phyloP scores from a whole-genome alignment of 2,888 invertebrate genomes.

The Blastobasis adustella region DNA sequence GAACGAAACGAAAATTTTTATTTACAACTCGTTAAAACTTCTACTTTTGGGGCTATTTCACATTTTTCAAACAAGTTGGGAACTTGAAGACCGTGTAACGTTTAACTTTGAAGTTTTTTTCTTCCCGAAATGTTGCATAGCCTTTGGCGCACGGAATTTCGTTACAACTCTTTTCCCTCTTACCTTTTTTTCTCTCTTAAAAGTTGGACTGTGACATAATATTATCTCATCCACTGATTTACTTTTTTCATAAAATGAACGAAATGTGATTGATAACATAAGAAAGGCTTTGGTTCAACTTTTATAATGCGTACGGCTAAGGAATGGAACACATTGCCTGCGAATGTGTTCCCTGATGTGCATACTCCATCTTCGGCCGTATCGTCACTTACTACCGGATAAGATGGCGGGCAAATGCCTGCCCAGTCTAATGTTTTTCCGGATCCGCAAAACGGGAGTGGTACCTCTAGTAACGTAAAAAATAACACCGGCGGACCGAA shows the following conservation, averaged over 20 bases:
- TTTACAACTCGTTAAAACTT: slow-evolving; percentile 16
- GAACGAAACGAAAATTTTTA: slow-evolving; percentile 7
- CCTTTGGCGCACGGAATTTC: not conserved
- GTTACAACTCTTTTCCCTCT: not conserved
- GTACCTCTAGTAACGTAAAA: too few species aligned
- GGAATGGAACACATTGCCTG: too few species aligned
- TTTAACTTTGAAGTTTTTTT: not conserved
- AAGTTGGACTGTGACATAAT: not conserved
- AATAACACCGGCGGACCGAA: too few species aligned
- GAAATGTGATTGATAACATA: not conserved
- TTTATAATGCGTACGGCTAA: too few species aligned
- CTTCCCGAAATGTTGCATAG: not conserved
- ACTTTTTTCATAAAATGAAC: not conserved
- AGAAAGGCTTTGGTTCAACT: not conserved
- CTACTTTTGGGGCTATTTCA: slow-evolving; percentile 7
- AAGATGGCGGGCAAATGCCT: too few species aligned
- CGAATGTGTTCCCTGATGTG: too few species aligned
- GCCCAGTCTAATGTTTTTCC: too few species aligned
- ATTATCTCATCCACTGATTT: not conserved
- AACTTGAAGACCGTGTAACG: not conserved
- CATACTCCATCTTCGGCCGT: too few species aligned
- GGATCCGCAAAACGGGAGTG: too few species aligned
- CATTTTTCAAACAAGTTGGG: slow-evolving; percentile 5
- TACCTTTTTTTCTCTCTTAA: not conserved
- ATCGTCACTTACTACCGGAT: too few species aligned